These are phyloP conservation scores for Acrobasis consociella DNA, from an alignment of 2,888 invertebrate species.

Conservation along the genomic window DNA sequence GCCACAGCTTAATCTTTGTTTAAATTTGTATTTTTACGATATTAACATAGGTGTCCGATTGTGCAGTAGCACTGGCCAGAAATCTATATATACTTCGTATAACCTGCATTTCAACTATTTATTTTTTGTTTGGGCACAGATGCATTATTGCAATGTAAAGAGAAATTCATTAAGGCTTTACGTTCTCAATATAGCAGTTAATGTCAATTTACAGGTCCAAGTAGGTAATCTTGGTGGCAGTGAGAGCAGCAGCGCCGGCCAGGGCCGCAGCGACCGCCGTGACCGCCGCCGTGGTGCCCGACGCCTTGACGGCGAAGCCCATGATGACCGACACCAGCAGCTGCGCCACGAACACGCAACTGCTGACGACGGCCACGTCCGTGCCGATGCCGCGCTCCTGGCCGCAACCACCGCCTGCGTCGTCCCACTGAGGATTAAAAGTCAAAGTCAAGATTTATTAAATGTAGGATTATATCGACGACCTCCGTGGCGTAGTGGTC, in stretches of 20 bases:
- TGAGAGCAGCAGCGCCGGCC: constrained; percentile 91
- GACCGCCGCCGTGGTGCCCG: constrained; percentile 94
- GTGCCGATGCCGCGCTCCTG: constrained; percentile 95
- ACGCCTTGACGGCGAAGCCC: constrained; percentile 90
- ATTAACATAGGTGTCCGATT: neutral
- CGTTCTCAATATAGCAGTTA: no score
- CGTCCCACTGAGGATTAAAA: constrained; percentile 77
- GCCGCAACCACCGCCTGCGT: constrained; percentile 70
- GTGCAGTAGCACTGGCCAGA: no score
- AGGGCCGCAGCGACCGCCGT: constrained; percentile 89
- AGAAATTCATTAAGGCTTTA: no score
- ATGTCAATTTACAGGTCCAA: constrained; percentile 86
- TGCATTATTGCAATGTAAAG: no score
- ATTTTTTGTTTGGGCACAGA: no score
- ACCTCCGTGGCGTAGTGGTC: no score
- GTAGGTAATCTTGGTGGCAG: constrained; percentile 95
- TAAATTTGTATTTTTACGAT: constrained; percentile 2
- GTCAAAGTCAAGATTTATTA: no score
- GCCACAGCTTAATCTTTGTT: neutral
- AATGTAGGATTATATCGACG: no score
- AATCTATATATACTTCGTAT: no score
- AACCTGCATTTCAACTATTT: no score
- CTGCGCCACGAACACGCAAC: constrained; percentile 98
- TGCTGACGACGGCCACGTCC: constrained; percentile 96
- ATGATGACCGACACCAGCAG: constrained; percentile 93